Conservation (phyloP, 2,888 invertebrate species). For the Chrysomela aeneicollis region DNA sequence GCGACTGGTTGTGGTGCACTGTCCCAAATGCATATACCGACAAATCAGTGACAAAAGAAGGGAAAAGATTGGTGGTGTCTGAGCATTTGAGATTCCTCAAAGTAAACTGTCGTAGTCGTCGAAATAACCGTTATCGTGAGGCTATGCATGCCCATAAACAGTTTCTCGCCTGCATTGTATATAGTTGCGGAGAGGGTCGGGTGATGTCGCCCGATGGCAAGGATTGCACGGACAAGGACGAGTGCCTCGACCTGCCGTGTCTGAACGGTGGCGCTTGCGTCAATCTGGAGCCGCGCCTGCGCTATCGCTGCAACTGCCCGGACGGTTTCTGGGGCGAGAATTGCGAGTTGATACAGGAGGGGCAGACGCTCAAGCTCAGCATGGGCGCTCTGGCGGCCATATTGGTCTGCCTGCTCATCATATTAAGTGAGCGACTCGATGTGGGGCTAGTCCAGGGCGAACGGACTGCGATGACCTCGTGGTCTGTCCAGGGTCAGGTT, state of each 20-base stretch:
- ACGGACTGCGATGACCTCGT: conserved; percentile 16
- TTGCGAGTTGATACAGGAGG: conserved; percentile 93
- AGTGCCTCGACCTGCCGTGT: conserved; percentile 93
- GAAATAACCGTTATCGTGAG: background rate
- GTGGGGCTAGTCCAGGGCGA: conserved; percentile 13
- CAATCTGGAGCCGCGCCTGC: conserved; percentile 87
- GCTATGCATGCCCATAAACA: conserved; percentile 16
- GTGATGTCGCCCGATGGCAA: conserved; percentile 89
- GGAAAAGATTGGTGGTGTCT: no score
- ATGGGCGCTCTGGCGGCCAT: conserved; percentile 97
- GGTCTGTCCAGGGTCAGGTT: no score
- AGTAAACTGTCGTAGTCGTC: background rate
- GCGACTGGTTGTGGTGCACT: no score
- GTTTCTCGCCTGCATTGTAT: conserved; percentile 23
- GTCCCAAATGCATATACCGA: no score
- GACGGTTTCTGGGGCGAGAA: conserved; percentile 94
- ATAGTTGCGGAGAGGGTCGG: conserved; percentile 92
- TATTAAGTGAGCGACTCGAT: conserved; percentile 83
- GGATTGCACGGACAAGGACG: conserved; percentile 95
- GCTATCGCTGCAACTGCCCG: conserved; percentile 88
- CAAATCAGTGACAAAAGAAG: no score
- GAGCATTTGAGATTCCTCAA: background rate
- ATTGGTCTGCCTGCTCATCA: conserved; percentile 94
- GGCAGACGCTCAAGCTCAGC: conserved; percentile 93
- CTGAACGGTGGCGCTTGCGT: conserved; percentile 92